Base-by-base conservation (phyloP, 2,113 vertebrate species). In the Melanotaenia duboulayi region DNA sequence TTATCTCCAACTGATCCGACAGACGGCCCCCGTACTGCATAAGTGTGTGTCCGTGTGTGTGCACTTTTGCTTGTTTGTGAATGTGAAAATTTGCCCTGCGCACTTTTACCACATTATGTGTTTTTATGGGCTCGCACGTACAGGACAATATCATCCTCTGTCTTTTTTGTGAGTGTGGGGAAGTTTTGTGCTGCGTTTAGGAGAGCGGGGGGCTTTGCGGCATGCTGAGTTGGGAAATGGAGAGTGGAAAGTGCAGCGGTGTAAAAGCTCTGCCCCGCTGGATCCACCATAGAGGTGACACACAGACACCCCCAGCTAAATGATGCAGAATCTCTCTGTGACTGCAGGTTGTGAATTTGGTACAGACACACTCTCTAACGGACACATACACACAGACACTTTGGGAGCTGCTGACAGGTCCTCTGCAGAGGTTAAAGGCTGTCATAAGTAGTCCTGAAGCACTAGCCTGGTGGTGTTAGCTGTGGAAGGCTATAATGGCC, bases 391-490 rank as follows among this genome's bases (percentile, higher is more conserved):
- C 59, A 56, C 12, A 77, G 44, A 76, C 81, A 78, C 74, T 82
- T 74, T 80, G 74, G 82, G 74, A 87, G 83, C 62, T 7, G 87
- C 79, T 85, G 90, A 91, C 89, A 88, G 87, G 67, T 81, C 86
- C 80, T 86, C 87, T 88, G 82, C 76, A 81, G 88, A 91, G 89
- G 91, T 91, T 91, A 90, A 91, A 90, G 83, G 86, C 87, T 85
- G 85, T 80, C 85, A 74, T 73, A 71, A 85, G 89, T 80, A 74
- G 68, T 67, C 76, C 66, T 76, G 67, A 74, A 82, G 82, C 64
- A 71, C 65, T 6, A 24, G 55, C 70, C 44, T 69, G 54, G 54
- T 71, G 65, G 37, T 55, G 68, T 51, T 28, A 52, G 63, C 72
- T 62, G 71, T 64, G 32, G 64, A 68, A 73, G 78, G 74, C 72